phyloP scores from a whole-genome alignment of 2,113 vertebrate species.

The Otolemur garnettii region DNA sequence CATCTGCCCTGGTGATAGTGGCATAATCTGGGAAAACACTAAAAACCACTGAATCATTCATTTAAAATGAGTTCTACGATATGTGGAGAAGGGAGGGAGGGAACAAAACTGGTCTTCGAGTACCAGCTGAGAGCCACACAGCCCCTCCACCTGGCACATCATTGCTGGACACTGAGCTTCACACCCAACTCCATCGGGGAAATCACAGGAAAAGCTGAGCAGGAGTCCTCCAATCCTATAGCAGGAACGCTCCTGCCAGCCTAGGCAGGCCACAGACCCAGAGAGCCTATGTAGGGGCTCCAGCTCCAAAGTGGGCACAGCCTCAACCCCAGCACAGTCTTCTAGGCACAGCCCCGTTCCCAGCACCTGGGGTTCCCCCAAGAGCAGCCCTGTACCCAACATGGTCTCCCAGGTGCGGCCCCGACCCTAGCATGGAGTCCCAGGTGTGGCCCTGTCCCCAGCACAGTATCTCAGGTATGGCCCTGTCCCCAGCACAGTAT shows the following conservation, averaged over 20 bases:
- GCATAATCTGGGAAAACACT: fast-evolving
- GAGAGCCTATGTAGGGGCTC: neutral
- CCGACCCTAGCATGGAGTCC: too few species aligned
- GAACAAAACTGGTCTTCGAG: neutral
- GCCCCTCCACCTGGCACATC: neutral
- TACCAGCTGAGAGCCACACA: neutral
- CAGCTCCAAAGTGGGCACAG: neutral
- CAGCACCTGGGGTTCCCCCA: too few species aligned
- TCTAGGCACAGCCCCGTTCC: too few species aligned
- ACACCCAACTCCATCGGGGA: neutral
- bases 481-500: too few species aligned
- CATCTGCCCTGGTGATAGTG: fast-evolving
- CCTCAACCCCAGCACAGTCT: too few species aligned
- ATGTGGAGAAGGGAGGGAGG: neutral
- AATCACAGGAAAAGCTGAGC: neutral
- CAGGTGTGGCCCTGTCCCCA: too few species aligned
- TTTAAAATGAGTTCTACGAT: too few species aligned
- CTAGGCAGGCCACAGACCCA: neutral
- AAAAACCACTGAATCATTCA: neutral
- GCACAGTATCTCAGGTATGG: too few species aligned
- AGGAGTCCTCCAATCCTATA: neutral
- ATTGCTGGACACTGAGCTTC: too few species aligned
- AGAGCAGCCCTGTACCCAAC: too few species aligned
- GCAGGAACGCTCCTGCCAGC: neutral
- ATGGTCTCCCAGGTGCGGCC: too few species aligned